Percentiles rank a stretch among this genome's conserved stretches.
These are phyloP conservation scores for Erythrocercus mccallii DNA, from an alignment of 2,113 vertebrate genomes.

Conservation along the genomic window DNA sequence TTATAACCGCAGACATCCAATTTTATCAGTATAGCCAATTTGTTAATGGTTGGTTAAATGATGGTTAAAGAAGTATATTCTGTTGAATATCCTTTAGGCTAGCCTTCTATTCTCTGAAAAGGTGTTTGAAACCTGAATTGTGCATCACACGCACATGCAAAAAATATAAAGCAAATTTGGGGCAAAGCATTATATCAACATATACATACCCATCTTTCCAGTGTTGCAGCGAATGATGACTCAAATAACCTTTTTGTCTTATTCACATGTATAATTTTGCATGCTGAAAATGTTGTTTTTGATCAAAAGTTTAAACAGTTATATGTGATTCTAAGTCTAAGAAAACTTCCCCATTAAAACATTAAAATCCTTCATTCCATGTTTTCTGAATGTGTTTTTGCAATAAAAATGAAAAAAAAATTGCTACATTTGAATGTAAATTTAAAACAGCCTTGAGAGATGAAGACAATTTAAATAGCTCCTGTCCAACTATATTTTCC, in stretches of 20 bases:
- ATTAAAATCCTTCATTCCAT: not conserved
- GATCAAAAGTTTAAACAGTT: not conserved
- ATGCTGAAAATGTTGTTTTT: not conserved
- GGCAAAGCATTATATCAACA: not conserved
- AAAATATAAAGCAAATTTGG: not conserved
- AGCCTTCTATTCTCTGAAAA: not conserved
- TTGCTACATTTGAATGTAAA: not conserved
- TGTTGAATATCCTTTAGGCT: not conserved
- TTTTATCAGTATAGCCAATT: not conserved
- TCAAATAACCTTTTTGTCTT: not conserved
- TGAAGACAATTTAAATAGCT: not conserved
- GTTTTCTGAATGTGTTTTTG: not conserved
- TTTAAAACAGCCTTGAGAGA: not conserved
- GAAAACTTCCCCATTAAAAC: not conserved
- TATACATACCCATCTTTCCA: not conserved
- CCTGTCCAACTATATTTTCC: not conserved
- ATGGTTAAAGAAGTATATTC: not conserved
- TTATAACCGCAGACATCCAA: too few relatives aligned
- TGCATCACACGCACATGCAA: too few relatives aligned
- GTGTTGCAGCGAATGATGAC: not conserved
- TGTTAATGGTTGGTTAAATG: not conserved
- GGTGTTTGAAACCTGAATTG: not conserved
- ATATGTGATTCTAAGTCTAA: not conserved
- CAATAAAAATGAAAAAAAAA: not conserved
- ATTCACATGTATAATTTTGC: not conserved